phyloP scores from a whole-genome alignment of 2,113 vertebrate genomes.

The Arvicanthis niloticus region DNA sequence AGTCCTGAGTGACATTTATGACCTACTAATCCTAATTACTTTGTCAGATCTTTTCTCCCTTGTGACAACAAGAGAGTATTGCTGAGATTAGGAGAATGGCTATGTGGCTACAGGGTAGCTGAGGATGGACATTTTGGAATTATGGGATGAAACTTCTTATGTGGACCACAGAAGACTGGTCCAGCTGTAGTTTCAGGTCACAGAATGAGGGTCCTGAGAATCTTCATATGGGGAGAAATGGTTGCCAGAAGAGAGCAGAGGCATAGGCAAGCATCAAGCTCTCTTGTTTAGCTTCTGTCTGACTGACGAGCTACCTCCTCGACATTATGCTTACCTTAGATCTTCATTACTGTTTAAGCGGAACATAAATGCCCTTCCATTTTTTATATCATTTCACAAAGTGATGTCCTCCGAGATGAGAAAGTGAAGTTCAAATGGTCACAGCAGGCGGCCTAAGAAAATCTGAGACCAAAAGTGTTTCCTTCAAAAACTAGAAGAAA shows the following conservation, averaged over 20 bases:
- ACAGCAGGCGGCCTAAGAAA: slow-evolving; percentile 45
- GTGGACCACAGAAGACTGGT: background rate
- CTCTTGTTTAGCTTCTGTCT: background rate
- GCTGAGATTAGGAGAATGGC: background rate
- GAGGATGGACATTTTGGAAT: background rate
- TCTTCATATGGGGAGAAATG: background rate
- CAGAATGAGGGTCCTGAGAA: background rate
- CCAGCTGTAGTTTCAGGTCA: background rate
- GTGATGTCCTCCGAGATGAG: slow-evolving; percentile 40
- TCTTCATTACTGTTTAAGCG: slow-evolving; percentile 51
- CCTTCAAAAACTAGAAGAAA: slow-evolving; percentile 1
- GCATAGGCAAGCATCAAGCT: background rate
- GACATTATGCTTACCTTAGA: background rate
- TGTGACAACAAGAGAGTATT: background rate
- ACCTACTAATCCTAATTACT: background rate
- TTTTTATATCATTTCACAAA: slow-evolving; percentile 57
- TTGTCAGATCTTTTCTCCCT: background rate
- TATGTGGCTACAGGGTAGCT: background rate
- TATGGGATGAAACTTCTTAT: background rate
- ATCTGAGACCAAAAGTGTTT: slow-evolving; percentile 53
- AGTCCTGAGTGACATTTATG: background rate
- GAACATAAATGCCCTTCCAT: slow-evolving; percentile 46
- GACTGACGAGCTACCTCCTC: background rate
- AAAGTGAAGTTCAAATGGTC: slow-evolving; percentile 56
- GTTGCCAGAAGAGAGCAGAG: background rate